Evolutionary conservation across 2,113 vertebrate species (phyloP).

Genomic region (Mellivora capensis): DNA sequence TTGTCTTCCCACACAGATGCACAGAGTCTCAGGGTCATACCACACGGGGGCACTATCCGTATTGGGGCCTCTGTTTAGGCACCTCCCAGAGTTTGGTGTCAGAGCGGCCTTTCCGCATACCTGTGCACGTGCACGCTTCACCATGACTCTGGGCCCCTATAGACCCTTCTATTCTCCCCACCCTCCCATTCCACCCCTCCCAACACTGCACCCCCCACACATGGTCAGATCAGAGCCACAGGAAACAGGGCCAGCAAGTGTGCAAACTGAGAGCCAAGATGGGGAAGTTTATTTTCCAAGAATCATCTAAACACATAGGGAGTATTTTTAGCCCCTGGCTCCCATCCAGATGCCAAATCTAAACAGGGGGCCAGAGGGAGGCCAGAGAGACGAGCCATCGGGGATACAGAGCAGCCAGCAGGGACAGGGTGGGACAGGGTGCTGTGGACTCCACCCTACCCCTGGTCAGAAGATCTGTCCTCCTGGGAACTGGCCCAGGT

Average conservation of each 20-base stretch:
- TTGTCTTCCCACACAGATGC: background rate
- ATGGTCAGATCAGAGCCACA: conserved; percentile 36
- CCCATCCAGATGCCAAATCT: conserved; percentile 13
- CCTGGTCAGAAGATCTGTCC: background rate
- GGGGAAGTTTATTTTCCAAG: conserved; percentile 71
- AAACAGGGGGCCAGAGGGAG: conserved; percentile 37
- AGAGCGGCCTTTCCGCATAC: background rate
- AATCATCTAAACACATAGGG: conserved; percentile 66
- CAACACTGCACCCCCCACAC: background rate
- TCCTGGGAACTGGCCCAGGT: background rate
- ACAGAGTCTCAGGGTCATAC: background rate
- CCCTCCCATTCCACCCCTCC: background rate
- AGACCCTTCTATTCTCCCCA: background rate
- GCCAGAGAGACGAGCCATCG: background rate
- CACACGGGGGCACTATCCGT: rapidly evolving
- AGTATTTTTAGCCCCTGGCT: conserved; percentile 62
- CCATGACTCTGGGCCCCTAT: background rate
- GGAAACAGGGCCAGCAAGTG: conserved; percentile 56
- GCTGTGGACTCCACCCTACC: background rate
- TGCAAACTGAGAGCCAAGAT: conserved; percentile 27
- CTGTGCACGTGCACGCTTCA: rapidly evolving
- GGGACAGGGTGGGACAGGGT: background rate
- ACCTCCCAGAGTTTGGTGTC: background rate
- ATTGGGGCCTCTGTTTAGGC: rapidly evolving
- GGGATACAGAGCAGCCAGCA: background rate